phyloP scores from a whole-genome alignment of 2,113 vertebrate genomes.

The Oncorhynchus kisutch region DNA sequence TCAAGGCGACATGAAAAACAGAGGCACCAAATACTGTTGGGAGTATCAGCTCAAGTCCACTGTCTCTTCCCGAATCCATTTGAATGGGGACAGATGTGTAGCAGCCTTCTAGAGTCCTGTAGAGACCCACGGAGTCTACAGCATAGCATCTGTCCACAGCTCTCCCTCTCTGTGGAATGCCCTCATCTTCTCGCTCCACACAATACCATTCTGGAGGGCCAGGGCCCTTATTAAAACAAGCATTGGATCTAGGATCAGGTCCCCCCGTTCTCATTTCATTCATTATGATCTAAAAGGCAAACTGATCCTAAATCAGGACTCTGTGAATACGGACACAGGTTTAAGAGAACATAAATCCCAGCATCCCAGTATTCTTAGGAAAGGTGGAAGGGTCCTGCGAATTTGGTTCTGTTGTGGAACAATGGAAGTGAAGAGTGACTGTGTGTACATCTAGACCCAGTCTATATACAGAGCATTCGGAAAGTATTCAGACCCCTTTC shows the following conservation, averaged over 20 bases:
- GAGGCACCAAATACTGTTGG: not conserved
- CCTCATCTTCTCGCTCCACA: not conserved
- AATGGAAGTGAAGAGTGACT: not conserved
- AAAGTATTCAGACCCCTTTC: too few relatives aligned
- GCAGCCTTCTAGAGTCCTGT: not conserved
- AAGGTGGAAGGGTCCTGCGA: not conserved
- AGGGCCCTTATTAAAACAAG: not conserved
- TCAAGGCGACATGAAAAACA: not conserved
- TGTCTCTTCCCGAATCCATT: not conserved
- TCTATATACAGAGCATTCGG: not conserved
- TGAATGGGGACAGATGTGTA: not conserved
- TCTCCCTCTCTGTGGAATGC: not conserved
- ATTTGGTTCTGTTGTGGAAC: not conserved
- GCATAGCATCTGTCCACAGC: not conserved
- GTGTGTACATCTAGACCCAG: not conserved
- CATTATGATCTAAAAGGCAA: too few relatives aligned
- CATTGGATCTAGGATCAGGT: too few relatives aligned
- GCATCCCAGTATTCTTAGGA: not conserved
- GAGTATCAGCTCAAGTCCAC: not conserved
- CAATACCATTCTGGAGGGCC: not conserved
- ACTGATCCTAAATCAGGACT: not conserved
- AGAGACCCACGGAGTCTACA: not conserved
- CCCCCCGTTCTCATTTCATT: too few relatives aligned
- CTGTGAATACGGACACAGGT: not conserved
- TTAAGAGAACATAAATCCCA: slow-evolving; percentile 15